A percentile compares a stretch with the other conserved stretches of the same genome.
Conservation (phyloP, 2,888 invertebrate genomes). For the Ophion ventricosus region DNA sequence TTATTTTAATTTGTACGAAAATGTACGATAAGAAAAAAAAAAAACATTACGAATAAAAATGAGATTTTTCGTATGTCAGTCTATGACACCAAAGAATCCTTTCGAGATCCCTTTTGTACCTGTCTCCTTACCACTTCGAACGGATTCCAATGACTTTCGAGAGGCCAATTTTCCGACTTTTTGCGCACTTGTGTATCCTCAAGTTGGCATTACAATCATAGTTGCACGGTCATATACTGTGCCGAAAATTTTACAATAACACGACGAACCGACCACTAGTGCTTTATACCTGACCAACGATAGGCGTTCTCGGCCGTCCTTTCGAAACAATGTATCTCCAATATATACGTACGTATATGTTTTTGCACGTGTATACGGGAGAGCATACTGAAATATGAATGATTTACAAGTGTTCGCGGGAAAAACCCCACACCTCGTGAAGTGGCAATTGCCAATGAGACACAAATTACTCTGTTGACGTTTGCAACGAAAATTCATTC, state of each 20-base stretch:
- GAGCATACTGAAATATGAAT: not conserved
- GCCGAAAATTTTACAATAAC: not conserved
- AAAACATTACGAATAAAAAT: too few relatives aligned
- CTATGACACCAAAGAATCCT: not conserved
- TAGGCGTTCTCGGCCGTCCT: not conserved
- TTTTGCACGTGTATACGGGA: not conserved
- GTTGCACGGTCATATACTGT: not conserved
- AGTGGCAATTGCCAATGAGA: too few relatives aligned
- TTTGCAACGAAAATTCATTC: too few relatives aligned
- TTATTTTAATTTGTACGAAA: too few relatives aligned
- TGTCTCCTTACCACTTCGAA: not conserved
- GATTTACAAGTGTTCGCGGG: not conserved
- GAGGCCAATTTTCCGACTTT: not conserved
- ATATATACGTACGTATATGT: not conserved
- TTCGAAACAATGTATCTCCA: not conserved
- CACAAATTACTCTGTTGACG: too few relatives aligned
- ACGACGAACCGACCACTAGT: not conserved
- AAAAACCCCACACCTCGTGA: too few relatives aligned
- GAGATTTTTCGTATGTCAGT: too few relatives aligned
- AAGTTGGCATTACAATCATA: not conserved
- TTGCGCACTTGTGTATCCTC: not conserved
- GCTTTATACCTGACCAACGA: not conserved
- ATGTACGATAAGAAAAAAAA: too few relatives aligned
- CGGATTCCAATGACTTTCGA: not conserved
- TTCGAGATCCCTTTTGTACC: not conserved